Conservation (phyloP, 2,888 invertebrate genomes). For the Agonopterix arenella region DNA sequence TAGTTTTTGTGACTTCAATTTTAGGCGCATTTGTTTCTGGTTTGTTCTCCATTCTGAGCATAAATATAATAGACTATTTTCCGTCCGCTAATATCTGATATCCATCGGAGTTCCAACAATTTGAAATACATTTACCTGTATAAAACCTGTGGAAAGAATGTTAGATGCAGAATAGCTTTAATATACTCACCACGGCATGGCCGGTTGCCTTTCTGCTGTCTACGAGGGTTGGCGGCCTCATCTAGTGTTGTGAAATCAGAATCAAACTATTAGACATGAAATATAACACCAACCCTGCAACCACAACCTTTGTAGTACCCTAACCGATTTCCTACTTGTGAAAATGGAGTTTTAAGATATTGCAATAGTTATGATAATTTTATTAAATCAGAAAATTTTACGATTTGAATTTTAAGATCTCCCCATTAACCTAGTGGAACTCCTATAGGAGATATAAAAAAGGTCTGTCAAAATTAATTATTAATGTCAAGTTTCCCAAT, state of each 20-base stretch:
- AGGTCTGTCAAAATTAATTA: too few species aligned
- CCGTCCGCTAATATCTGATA: background rate
- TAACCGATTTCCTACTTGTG: background rate
- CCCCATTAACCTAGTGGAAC: background rate
- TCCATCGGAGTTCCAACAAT: background rate
- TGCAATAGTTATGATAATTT: background rate
- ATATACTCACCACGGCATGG: constrained; percentile 49
- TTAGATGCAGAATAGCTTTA: background rate
- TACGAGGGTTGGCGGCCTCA: constrained; percentile 35
- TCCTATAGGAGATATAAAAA: background rate
- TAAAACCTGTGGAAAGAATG: background rate
- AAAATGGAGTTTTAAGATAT: background rate
- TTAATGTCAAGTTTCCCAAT: too few species aligned
- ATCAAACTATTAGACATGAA: constrained; percentile 60
- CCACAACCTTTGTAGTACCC: background rate
- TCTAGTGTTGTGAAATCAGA: constrained; percentile 68
- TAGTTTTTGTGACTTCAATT: too few species aligned
- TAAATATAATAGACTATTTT: background rate
- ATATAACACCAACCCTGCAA: background rate
- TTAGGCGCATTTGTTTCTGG: background rate
- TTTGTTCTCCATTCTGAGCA: background rate
- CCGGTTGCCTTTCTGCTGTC: constrained; percentile 17
- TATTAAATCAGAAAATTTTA: too few species aligned
- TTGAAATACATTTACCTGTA: background rate
- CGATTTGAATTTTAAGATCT: too few species aligned